A percentile compares a stretch with the other conserved stretches of the same genome.
Evolutionary conservation across 2,113 vertebrate genomes (phyloP).

Genomic region (Urocynchramus pylzowi): DNA sequence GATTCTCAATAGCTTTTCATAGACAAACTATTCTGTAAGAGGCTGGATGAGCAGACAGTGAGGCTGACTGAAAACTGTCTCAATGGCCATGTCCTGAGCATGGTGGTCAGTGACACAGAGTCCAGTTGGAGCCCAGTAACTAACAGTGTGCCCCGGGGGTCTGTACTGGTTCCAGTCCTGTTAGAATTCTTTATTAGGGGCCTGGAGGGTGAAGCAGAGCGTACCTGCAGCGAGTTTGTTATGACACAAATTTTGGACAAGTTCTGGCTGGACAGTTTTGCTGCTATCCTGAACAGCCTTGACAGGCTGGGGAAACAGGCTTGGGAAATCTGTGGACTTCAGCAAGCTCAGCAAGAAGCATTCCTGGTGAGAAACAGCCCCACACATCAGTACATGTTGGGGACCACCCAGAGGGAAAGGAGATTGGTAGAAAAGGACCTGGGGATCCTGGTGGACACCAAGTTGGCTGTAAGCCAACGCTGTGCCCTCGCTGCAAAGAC

Average conservation of each 20-base stretch:
- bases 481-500: neutral
- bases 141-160: neutral
- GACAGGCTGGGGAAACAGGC: neutral
- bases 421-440: neutral
- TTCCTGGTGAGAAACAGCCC: neutral
- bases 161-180: neutral
- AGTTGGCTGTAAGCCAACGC: neutral
- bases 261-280: neutral
- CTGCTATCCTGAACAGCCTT: fast-evolving
- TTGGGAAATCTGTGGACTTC: neutral
- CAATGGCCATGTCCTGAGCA: neutral
- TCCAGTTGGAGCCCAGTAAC: neutral
- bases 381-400: fast-evolving
- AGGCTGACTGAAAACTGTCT: neutral
- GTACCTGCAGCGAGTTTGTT: neutral
- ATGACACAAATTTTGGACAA: neutral
- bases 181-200: neutral
- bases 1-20: neutral
- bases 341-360: neutral
- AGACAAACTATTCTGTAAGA: neutral
- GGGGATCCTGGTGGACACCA: neutral
- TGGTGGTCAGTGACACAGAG: neutral
- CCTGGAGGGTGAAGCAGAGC: neutral
- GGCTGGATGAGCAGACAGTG: neutral
- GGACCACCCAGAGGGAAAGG: neutral